Evolutionary conservation across 2,888 invertebrate genomes (phyloP), one percentile per base, ranked within the genome.

Genomic region (Drosophila neonasuta): DNA sequence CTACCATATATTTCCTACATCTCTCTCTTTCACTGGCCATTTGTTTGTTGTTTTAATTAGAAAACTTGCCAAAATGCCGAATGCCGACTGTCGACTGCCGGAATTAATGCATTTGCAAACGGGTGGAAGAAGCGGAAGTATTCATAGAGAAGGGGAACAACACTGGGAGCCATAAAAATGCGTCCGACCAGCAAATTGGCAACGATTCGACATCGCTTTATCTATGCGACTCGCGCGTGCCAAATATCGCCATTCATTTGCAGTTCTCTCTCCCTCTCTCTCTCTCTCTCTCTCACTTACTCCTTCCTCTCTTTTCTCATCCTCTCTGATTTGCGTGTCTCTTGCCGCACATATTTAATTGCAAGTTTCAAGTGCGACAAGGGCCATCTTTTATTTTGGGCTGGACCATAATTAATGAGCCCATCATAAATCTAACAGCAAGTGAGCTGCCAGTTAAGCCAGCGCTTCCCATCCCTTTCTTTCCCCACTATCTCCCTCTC

Each of bases 1-100:
- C 29, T 15, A 24, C 24, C 24, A n/a, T 42, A 24, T 24, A 24
- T 10, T 10, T 13, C 13, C 13, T 13, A 13, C 13, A 13, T 13
- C 32, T 11, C 11, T 11, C 34, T 34, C 10, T 57, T 13, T 15
- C n/a, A 68, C 69, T 76, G 79, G 69, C 79, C 82, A 81, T 85
- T 86, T 85, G 85, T 86, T 83, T 83, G 87, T 83, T 83, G 86
- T 87, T 85, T 83, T 83, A 83, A 87, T 83, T 83, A 83, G 83
- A 83, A 83, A 83, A 83, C 87, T 87, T 86, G 80, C 74, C 73
- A 57, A 61, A 69, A 7, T 39, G 13, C 13, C 39, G 13, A 39
- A 2, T 56, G 58, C 41, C 61, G 63, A 39, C 39, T 56, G 60
- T 52, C 64, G 63, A 61, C 72, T 70, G 71, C 50, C 69, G 76